Conservation (phyloP, 2,888 invertebrate genomes). For the Drosophila ustulata region DNA sequence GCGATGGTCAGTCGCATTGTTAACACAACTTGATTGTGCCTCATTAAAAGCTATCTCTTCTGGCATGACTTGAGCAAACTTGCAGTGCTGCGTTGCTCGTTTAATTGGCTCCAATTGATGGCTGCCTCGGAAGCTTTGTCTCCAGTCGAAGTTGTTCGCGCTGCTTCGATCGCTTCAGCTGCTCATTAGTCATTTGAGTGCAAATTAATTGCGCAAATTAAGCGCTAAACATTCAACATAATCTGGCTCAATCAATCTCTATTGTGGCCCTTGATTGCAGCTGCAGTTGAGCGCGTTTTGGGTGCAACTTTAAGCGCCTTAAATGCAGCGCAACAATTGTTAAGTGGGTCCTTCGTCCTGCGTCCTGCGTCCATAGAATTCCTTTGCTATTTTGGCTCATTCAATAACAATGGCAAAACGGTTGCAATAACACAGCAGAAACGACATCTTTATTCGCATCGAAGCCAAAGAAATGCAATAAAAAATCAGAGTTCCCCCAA, state of each 20-base stretch:
- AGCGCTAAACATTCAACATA: neutral
- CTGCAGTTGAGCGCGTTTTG: slow-evolving; percentile 7
- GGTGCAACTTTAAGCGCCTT: slow-evolving; percentile 33
- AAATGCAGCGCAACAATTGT: slow-evolving; percentile 10
- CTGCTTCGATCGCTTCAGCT: neutral
- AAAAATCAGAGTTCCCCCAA: slow-evolving; percentile 49
- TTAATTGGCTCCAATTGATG: too few species aligned
- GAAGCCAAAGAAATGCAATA: slow-evolving; percentile 65
- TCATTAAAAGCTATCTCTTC: too few species aligned
- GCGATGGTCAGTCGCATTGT: too few species aligned
- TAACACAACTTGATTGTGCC: too few species aligned
- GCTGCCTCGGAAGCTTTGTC: too few species aligned
- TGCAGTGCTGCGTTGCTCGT: too few species aligned
- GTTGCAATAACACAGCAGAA: slow-evolving; percentile 22
- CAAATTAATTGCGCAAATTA: slow-evolving; percentile 21
- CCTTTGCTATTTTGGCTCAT: slow-evolving; percentile 15
- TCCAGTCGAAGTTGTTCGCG: neutral
- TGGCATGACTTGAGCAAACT: too few species aligned
- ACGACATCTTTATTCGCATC: slow-evolving; percentile 60
- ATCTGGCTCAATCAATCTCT: slow-evolving; percentile 9
- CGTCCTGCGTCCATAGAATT: too few species aligned
- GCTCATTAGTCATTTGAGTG: slow-evolving; percentile 21
- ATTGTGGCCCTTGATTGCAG: slow-evolving; percentile 15
- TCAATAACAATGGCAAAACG: slow-evolving; percentile 40
- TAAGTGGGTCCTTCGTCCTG: too few species aligned